Evolutionary conservation across 1,140 invertebrate genomes (phyloP).

Genomic region (Lamellibrachia luymesi): DNA sequence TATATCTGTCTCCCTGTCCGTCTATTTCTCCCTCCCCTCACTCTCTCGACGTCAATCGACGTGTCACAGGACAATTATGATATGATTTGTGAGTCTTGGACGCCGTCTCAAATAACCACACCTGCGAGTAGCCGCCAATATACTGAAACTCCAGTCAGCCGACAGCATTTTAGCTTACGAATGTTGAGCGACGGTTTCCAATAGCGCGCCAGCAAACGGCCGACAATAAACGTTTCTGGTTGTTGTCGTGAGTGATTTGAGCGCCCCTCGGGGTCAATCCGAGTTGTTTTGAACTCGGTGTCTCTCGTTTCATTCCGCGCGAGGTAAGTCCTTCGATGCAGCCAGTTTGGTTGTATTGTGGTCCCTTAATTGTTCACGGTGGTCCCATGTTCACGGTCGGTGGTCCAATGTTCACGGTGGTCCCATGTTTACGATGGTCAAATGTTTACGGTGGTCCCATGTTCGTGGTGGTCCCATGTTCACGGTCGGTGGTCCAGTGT

Average conservation of each 20-base stretch:
- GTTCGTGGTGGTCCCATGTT: not conserved
- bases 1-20: too few relatives aligned
- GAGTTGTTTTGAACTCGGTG: too few relatives aligned
- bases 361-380: not conserved
- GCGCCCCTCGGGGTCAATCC: not conserved
- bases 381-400: not conserved
- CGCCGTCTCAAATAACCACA: not conserved
- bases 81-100: not conserved
- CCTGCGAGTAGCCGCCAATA: not conserved
- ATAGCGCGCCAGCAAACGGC: not conserved
- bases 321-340: not conserved
- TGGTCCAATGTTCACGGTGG: not conserved
- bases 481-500: not conserved
- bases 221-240: too few relatives aligned
- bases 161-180: not conserved
- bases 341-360: not conserved
- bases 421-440: not conserved
- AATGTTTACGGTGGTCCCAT: not conserved
- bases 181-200: too few relatives aligned
- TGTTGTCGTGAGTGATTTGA: not conserved
- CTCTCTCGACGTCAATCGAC: not conserved
- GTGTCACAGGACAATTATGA: not conserved
- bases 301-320: not conserved
- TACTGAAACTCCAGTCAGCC: not conserved
- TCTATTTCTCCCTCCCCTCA: too few relatives aligned